Evolutionary conservation across 2,113 vertebrate genomes (phyloP).

Genomic region (Oncorhynchus mykiss): DNA sequence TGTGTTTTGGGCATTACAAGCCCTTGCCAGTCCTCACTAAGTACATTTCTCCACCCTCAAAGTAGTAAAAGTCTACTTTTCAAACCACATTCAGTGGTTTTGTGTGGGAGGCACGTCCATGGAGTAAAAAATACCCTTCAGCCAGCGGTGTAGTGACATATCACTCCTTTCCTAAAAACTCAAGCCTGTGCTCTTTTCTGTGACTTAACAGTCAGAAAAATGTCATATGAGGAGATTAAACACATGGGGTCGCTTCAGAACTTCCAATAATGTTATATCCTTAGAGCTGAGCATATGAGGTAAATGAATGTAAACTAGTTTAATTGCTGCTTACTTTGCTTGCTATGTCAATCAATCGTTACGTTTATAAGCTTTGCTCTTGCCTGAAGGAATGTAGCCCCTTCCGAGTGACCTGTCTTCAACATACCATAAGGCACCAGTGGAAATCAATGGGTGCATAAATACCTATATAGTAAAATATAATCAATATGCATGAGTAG

Average conservation of each 20-base stretch:
- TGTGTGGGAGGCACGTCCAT: conserved; percentile 44
- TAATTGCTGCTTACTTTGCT: no score
- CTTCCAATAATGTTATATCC: background rate
- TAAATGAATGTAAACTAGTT: background rate
- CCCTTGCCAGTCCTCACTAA: conserved; percentile 36
- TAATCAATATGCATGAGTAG: background rate
- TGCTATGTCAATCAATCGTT: no score
- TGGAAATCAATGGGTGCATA: background rate
- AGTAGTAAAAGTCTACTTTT: conserved; percentile 31
- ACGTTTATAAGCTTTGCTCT: no score
- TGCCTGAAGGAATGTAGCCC: background rate
- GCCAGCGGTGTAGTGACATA: conserved; percentile 12
- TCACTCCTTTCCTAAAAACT: conserved; percentile 4
- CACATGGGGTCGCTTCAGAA: background rate
- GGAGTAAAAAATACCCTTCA: conserved; percentile 66
- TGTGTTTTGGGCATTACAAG: conserved; percentile 36
- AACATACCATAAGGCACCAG: background rate
- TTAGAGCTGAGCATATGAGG: background rate
- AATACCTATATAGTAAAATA: background rate
- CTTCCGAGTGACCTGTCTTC: background rate
- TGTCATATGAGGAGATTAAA: background rate
- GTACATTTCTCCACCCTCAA: conserved; percentile 3
- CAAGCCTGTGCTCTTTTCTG: background rate
- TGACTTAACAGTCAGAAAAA: background rate
- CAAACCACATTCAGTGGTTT: conserved; percentile 59